Evolutionary conservation across 1,140 invertebrate genomes (phyloP).

Genomic region (Papilio polytes): DNA sequence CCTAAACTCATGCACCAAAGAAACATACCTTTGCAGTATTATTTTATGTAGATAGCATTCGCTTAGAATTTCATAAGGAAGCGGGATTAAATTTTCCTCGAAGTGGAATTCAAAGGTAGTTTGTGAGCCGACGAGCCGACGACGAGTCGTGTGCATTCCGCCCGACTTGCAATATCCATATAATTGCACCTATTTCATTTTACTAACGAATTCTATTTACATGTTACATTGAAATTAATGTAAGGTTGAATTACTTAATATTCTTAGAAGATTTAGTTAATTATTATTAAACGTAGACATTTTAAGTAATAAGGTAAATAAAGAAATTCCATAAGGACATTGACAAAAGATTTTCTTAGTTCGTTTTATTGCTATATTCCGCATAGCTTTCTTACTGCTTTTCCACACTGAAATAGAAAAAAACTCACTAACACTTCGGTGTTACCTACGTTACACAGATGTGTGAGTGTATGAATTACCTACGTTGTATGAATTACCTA

Average conservation of each 20-base stretch:
- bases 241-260: background rate
- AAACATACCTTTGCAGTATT: background rate
- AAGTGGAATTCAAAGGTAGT: slow-evolving; percentile 19
- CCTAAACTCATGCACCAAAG: background rate
- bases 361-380: too few species aligned
- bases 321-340: too few species aligned
- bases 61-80: slow-evolving; percentile 21
- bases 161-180: slow-evolving; percentile 53
- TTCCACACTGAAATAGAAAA: too few species aligned
- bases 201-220: background rate
- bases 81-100: slow-evolving; percentile 8
- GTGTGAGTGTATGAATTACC: too few species aligned
- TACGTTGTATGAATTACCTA: too few species aligned
- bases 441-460: too few species aligned
- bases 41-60: slow-evolving; percentile 1
- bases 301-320: too few species aligned
- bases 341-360: too few species aligned
- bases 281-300: too few species aligned
- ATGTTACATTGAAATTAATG: background rate
- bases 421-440: too few species aligned
- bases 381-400: too few species aligned
- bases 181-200: slow-evolving; percentile 53
- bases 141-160: slow-evolving; percentile 9
- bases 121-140: background rate
- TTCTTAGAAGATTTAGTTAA: background rate